These are phyloP conservation scores for Cactoblastis cactorum DNA, from an alignment of 2,888 invertebrate species.

Conservation along the genomic window DNA sequence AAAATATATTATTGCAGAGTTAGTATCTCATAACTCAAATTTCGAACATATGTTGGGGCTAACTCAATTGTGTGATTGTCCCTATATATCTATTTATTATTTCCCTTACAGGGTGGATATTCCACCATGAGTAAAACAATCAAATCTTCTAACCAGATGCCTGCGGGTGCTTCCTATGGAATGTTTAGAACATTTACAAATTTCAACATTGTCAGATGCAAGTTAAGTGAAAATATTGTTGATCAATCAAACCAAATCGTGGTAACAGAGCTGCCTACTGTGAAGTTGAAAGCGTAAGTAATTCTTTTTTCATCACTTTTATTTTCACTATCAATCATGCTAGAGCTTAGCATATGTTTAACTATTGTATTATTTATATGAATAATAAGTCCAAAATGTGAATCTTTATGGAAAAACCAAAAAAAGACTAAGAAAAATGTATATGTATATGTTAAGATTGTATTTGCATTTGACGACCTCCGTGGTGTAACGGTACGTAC, in stretches of 20 bases:
- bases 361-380: too few species aligned
- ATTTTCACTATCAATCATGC: background rate
- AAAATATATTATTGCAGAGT: too few species aligned
- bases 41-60: too few species aligned
- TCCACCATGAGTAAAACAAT: constrained; percentile 83
- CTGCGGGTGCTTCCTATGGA: constrained; percentile 84
- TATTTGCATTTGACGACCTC: too few species aligned
- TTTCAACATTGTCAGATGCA: constrained; percentile 83
- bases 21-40: too few species aligned
- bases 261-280: constrained; percentile 77
- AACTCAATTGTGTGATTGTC: background rate
- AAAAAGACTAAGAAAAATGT: too few species aligned
- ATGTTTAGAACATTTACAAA: constrained; percentile 87
- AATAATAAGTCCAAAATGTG: too few species aligned
- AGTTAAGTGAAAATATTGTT: constrained; percentile 82
- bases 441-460: too few species aligned
- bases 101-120: constrained; percentile 82
- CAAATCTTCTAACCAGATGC: constrained; percentile 84
- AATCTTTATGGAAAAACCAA: too few species aligned
- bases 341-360: too few species aligned
- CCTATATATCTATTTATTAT: constrained; percentile 6
- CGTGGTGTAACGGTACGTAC: too few species aligned
- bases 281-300: constrained; percentile 52
- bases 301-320: background rate
- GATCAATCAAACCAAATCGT: constrained; percentile 60